Evolutionary conservation across 2,888 invertebrate genomes (phyloP).

Genomic region (Callimorpha dominula): DNA sequence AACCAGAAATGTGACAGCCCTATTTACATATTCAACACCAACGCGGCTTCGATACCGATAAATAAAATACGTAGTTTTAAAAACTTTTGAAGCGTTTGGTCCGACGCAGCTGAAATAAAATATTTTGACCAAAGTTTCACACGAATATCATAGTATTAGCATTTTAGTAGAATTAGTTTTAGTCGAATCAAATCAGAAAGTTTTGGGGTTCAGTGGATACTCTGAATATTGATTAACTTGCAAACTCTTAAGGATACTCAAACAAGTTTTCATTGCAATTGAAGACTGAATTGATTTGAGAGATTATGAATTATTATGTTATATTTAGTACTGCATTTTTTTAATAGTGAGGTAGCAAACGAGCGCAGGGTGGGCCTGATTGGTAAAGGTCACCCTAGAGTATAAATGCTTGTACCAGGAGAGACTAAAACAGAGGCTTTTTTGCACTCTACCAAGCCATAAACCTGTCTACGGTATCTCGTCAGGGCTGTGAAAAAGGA

Average conservation of each 20-base stretch:
- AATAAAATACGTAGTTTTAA: slow-evolving; percentile 26
- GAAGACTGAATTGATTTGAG: neutral
- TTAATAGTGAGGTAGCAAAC: no score
- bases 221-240: neutral
- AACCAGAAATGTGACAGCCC: neutral
- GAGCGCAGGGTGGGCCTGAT: no score
- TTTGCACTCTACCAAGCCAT: no score
- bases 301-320: neutral
- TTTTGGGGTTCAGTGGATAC: slow-evolving; percentile 2
- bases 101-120: slow-evolving; percentile 12
- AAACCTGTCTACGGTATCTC: no score
- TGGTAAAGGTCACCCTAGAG: no score
- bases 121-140: neutral
- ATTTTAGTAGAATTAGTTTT: slow-evolving; percentile 12
- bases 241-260: neutral
- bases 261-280: neutral
- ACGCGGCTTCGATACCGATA: slow-evolving; percentile 26
- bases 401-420: no score
- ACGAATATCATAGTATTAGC: neutral
- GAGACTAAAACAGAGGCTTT: no score
- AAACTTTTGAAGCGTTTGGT: neutral
- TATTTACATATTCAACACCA: slow-evolving; percentile 10
- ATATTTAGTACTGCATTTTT: no score
- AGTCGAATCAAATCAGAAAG: slow-evolving; percentile 2
- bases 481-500: no score